Percentiles rank a stretch among this genome's conserved stretches.
Evolutionary conservation across 2,797 vertebrate species (phyloP).

Genomic region (Brachyrhaphis roseni): DNA sequence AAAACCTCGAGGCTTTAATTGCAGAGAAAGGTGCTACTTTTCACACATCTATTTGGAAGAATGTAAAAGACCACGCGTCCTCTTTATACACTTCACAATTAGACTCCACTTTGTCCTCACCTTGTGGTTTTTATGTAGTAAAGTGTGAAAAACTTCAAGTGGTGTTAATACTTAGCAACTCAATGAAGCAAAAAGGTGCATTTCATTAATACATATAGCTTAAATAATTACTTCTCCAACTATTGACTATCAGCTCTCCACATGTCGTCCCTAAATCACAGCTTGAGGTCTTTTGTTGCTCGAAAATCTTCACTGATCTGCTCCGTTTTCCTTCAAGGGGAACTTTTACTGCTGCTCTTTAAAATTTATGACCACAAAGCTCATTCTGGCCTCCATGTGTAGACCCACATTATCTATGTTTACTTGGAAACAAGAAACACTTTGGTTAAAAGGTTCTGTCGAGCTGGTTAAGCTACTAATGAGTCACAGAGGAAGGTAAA

Average conservation of each 20-base stretch:
- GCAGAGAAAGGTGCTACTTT: neutral
- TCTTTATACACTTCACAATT: neutral
- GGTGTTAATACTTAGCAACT: neutral
- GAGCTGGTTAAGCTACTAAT: slow-evolving; percentile 49
- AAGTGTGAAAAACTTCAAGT: neutral
- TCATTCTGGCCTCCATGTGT: slow-evolving; percentile 21
- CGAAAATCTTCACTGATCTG: neutral
- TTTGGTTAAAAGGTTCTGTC: slow-evolving; percentile 26
- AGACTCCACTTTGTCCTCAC: neutral
- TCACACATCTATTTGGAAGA: neutral
- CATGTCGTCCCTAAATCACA: neutral
- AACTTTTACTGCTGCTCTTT: neutral
- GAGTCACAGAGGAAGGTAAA: slow-evolving; percentile 61
- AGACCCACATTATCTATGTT: slow-evolving; percentile 37
- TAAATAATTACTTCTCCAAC: neutral
- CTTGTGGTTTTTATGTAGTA: neutral
- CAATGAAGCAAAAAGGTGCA: neutral
- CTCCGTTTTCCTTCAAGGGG: neutral
- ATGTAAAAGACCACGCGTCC: no score
- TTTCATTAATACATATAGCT: neutral
- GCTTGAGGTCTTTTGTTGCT: neutral
- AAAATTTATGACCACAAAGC: slow-evolving; percentile 15
- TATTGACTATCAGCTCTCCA: neutral
- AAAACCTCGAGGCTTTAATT: neutral
- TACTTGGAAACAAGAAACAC: slow-evolving; percentile 34